Evolutionary conservation across 2,113 vertebrate species (phyloP).

Genomic region (Amphiprion ocellaris): DNA sequence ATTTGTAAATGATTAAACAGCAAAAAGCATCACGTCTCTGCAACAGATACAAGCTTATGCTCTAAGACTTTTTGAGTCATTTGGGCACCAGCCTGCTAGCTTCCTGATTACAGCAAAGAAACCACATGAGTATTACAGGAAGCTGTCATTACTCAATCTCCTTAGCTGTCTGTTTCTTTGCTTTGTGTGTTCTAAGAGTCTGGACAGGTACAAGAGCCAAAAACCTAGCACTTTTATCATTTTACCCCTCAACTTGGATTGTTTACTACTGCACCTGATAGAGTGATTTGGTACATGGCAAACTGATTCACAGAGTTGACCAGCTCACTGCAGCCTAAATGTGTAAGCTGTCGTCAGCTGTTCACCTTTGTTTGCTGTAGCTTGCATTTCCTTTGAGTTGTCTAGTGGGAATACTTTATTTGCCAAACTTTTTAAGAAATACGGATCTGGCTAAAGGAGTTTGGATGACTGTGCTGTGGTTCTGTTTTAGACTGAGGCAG

Average conservation of each 20-base stretch:
- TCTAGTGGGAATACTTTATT: not conserved
- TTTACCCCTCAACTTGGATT: not conserved
- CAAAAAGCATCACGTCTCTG: not conserved
- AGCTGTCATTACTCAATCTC: constrained; percentile 41
- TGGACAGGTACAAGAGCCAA: not conserved
- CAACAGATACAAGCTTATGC: not conserved
- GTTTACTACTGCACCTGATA: not conserved
- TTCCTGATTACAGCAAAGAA: constrained; percentile 61
- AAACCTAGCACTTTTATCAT: not conserved
- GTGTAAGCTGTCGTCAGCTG: not conserved
- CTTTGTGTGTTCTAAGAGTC: not conserved
- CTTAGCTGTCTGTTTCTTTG: not conserved
- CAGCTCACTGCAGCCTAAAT: not conserved
- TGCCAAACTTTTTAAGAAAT: too few relatives aligned
- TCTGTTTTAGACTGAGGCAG: too few relatives aligned
- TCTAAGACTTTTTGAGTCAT: constrained; percentile 15
- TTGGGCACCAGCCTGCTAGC: not conserved
- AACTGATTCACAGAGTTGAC: not conserved
- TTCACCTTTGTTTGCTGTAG: not conserved
- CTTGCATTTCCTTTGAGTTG: not conserved
- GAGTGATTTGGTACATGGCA: not conserved
- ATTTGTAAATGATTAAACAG: constrained; percentile 57
- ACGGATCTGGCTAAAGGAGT: too few relatives aligned
- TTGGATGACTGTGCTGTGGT: too few relatives aligned
- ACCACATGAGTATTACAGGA: constrained; percentile 56